A percentile compares a stretch with the other conserved stretches of the same genome.
Evolutionary conservation across 2,113 vertebrate genomes (phyloP).

Genomic region (Ardeotis arabs): DNA sequence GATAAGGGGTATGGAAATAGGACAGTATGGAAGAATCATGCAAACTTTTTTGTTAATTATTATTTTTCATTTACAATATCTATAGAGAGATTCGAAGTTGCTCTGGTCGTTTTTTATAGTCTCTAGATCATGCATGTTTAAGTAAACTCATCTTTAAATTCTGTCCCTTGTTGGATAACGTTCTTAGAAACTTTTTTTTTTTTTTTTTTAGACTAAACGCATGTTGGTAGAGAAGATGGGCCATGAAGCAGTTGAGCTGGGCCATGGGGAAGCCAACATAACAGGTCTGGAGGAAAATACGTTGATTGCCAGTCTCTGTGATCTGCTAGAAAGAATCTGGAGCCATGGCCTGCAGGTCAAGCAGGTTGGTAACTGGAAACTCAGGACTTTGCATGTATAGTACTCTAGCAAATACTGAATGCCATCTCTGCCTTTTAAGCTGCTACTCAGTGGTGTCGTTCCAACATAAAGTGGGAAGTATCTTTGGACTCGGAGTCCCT

Average conservation of each 20-base stretch:
- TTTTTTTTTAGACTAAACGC: constrained; percentile 86
- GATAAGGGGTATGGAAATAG: background rate
- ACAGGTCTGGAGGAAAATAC: constrained; percentile 95
- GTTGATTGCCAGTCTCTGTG: constrained; percentile 93
- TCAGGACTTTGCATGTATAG: background rate
- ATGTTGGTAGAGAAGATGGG: constrained; percentile 99
- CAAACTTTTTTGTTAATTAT: background rate
- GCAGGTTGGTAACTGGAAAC: constrained; percentile 79
- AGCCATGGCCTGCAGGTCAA: constrained; percentile 95
- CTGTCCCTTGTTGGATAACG: background rate
- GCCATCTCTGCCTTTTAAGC: background rate
- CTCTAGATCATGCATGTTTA: background rate
- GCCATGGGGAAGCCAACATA: constrained; percentile 93
- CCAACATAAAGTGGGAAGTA: background rate
- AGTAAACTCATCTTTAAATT: background rate
- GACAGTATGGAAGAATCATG: background rate
- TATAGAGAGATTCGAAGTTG: background rate
- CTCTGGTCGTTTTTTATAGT: background rate
- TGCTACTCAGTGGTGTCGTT: background rate
- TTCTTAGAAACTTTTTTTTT: background rate
- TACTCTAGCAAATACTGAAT: background rate
- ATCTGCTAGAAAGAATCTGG: constrained; percentile 97
- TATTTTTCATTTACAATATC: background rate
- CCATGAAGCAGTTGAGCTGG: constrained; percentile 90
- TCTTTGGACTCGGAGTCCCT: background rate